Base-by-base conservation (phyloP, 1,140 invertebrate species). In the Drosophila nigromelanica region DNA sequence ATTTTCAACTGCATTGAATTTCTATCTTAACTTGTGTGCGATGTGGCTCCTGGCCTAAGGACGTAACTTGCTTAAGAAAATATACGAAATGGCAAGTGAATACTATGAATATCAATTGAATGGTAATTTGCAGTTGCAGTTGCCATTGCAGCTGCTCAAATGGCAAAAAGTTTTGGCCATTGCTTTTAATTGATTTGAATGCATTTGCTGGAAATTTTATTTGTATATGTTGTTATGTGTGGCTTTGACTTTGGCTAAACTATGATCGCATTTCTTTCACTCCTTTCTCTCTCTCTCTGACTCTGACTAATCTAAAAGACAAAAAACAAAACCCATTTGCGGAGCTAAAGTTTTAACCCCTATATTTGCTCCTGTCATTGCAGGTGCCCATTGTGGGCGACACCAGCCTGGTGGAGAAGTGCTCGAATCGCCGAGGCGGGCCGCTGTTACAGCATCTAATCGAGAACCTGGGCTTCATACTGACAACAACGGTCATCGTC, bases 401-500 rank as follows among this genome's bases (percentile, higher is more conserved):
- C 6, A 80, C 76, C 52, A 75, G 78, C 51, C 10, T 78, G 27
- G 3, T 61, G 12, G 74, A 75, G 21, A 87, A 80, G 42, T 91
- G 90, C 52, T 37, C 72, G 5, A 69, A 37, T 11, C 39, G 56
- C 2, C 8, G 45, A 0, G 68, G 47, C n/a, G 73, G 77, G 37
- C 74, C 80, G 0, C 27, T 91, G 14, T 12, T 85, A n/a, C 62
- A 74, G 39, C 73, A 76, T 8, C 30, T 91, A 21, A 12, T 89
- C 8, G 85, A 91, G n/a, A 90, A 92, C 72, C 39, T 91, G 33
- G 80, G 73, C 7, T 78, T 92, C 21, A 76, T 92, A 2, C 24
- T 80, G 5, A 79, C 87, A 8, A 77, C 74, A 4, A 60, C 50
- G 0, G 14, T 81, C 18, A 73, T 86, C 39, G 56, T 78, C 40